Evolutionary conservation across 2,888 invertebrate genomes (phyloP).

Genomic region (Helicoverpa assulta): DNA sequence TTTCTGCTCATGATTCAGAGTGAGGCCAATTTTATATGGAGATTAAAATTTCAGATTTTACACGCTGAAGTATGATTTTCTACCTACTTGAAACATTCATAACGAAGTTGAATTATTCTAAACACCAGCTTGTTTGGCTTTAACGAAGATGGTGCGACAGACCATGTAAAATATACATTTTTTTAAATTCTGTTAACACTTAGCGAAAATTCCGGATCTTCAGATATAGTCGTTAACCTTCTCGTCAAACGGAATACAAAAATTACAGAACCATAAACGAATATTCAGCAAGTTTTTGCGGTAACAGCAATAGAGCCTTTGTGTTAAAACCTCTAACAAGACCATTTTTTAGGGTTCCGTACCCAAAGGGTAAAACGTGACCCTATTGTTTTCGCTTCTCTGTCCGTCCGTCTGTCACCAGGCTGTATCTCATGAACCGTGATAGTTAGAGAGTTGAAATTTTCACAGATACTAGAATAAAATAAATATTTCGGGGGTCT

Average conservation of each 20-base stretch:
- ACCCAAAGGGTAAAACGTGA: too few relatives aligned
- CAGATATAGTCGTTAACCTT: slow-evolving; percentile 9
- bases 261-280: slow-evolving; percentile 25
- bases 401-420: too few relatives aligned
- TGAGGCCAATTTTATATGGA: slow-evolving; percentile 42
- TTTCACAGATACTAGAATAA: too few relatives aligned
- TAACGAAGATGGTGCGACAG: slow-evolving; percentile 17
- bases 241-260: slow-evolving; percentile 5
- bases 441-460: too few relatives aligned
- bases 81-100: not conserved
- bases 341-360: too few relatives aligned
- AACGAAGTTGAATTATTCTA: not conserved
- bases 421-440: too few relatives aligned
- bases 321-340: slow-evolving; percentile 36
- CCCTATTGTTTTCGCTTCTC: too few relatives aligned
- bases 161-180: slow-evolving; percentile 35
- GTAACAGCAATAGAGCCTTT: slow-evolving; percentile 14
- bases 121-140: not conserved
- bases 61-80: slow-evolving; percentile 30
- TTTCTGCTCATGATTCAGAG: slow-evolving; percentile 54
- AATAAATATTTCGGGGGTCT: too few relatives aligned
- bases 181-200: slow-evolving; percentile 22
- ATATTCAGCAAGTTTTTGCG: slow-evolving; percentile 30
- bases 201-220: not conserved
- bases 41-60: slow-evolving; percentile 54